Evolutionary conservation across 1,140 invertebrate genomes (phyloP), one percentile per base, ranked within the genome.

Genomic region (Lordiphosa stackelbergi): DNA sequence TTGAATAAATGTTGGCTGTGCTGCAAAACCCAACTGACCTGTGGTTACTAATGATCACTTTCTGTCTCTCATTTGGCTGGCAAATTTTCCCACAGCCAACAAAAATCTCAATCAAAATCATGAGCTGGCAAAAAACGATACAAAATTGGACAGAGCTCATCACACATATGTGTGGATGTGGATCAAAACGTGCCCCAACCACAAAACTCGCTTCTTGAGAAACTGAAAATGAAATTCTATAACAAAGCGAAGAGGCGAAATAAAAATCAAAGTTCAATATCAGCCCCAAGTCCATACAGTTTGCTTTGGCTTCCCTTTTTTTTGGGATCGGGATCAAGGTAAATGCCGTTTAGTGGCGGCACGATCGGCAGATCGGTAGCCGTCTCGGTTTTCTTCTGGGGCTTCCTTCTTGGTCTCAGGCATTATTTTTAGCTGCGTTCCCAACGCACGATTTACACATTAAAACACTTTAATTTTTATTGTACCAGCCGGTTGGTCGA

Each of bases 381-480:
- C 56, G 35, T 51, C 28, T 55, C 34, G 12, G 49, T 59, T 53
- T 54, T 66, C 31, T 71, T 72, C 47, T 81, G 77, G 71, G 75
- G 75, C 75, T 81, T 81, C 77, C 73, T 70, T 70, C 19, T 46
- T n/a, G 11, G 12, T 34, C 43, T 34, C 3, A 28, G 16, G 16
- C 35, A 42, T 34, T 53, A 43, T 53, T 53, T 53, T 53, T 53
- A 53, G 52, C 10, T 65, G 55, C 69, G 43, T 68, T 63, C 53
- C 61, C 57, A 85, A 85, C 79, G 79, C 79, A 85, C 79, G 79
- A 85, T 85, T 75, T 85, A 85, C 81, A 79, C 79, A 85, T 85
- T 85, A 85, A 85, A 85, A 81, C 74, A 85, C 81, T 72, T 84
- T 78, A 84, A 84, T 83, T 83, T 83, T 84, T 84, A 83, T 84